phyloP scores from a whole-genome alignment of 2,888 invertebrate species.

The Cepaea hortensis region DNA sequence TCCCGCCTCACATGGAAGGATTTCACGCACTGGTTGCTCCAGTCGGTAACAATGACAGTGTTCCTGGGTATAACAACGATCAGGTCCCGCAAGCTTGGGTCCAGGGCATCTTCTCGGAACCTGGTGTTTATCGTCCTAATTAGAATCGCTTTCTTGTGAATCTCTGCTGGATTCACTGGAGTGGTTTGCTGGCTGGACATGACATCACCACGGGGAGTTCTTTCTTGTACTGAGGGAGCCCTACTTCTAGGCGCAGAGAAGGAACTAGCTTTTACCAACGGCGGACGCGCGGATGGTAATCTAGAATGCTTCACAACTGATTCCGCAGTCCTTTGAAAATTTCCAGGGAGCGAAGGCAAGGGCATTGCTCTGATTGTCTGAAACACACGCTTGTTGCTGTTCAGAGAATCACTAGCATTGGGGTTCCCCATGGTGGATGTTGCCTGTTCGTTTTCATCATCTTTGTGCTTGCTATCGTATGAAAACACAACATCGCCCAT shows the following conservation, averaged over 20 bases:
- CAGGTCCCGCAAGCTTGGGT: constrained; percentile 49
- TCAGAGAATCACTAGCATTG: neutral
- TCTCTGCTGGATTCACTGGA: too few relatives aligned
- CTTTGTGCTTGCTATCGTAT: neutral
- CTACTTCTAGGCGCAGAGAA: too few relatives aligned
- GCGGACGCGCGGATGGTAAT: too few relatives aligned
- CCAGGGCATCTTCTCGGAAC: constrained; percentile 45
- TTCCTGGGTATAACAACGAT: constrained; percentile 27
- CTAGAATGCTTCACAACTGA: too few relatives aligned
- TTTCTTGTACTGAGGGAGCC: too few relatives aligned
- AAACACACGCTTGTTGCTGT: too few relatives aligned
- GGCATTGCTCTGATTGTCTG: too few relatives aligned
- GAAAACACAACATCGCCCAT: neutral
- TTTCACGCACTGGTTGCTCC: constrained; percentile 54
- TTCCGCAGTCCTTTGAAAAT: too few relatives aligned
- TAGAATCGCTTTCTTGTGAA: neutral
- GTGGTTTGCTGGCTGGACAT: too few relatives aligned
- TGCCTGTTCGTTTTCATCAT: neutral
- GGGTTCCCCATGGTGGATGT: neutral
- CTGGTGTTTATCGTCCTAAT: constrained; percentile 43
- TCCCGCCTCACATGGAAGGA: constrained; percentile 48
- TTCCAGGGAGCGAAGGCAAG: too few relatives aligned
- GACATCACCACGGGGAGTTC: too few relatives aligned
- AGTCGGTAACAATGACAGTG: constrained; percentile 51
- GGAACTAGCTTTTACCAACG: too few relatives aligned